Evolutionary conservation across 1,140 invertebrate genomes (phyloP).

Genomic region (Tribolium castaneum): DNA sequence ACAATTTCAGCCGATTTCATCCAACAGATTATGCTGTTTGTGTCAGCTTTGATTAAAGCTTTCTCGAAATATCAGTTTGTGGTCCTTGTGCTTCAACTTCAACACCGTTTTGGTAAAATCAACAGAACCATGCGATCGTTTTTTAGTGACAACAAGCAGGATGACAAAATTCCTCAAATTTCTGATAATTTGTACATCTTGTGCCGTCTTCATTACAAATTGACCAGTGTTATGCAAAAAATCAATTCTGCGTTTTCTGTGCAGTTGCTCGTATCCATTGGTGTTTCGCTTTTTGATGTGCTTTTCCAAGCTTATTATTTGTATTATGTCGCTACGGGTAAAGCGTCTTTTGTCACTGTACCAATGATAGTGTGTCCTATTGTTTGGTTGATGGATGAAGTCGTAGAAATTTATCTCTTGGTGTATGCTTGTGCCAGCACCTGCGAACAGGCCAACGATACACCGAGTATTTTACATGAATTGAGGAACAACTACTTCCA

Average conservation of each 20-base stretch:
- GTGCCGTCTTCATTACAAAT: slow-evolving; percentile 33
- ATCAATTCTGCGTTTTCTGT: slow-evolving; percentile 25
- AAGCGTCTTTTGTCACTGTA: background rate
- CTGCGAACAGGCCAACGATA: slow-evolving; percentile 40
- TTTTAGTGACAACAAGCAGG: background rate
- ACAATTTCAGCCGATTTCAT: background rate
- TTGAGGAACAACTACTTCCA: slow-evolving; percentile 35
- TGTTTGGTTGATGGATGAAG: slow-evolving; percentile 34
- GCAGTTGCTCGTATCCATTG: slow-evolving; percentile 25
- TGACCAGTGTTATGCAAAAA: background rate
- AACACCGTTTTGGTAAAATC: slow-evolving; percentile 3
- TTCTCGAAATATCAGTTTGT: slow-evolving; percentile 10
- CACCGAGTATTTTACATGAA: slow-evolving; percentile 40
- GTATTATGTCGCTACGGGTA: background rate
- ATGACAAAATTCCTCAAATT: background rate
- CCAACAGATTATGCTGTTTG: background rate
- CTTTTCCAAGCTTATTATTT: slow-evolving; percentile 37
- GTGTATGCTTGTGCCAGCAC: slow-evolving; percentile 32
- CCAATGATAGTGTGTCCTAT: slow-evolving; percentile 5
- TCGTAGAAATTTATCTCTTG: slow-evolving; percentile 21
- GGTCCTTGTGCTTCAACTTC: background rate
- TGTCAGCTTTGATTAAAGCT: background rate
- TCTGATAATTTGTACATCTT: slow-evolving; percentile 2
- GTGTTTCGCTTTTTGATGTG: slow-evolving; percentile 9
- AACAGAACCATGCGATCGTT: background rate